Percentiles rank a stretch among this genome's conserved stretches.
phyloP scores from a whole-genome alignment of 1,140 invertebrate genomes.

The Psilanteris sp. region DNA sequence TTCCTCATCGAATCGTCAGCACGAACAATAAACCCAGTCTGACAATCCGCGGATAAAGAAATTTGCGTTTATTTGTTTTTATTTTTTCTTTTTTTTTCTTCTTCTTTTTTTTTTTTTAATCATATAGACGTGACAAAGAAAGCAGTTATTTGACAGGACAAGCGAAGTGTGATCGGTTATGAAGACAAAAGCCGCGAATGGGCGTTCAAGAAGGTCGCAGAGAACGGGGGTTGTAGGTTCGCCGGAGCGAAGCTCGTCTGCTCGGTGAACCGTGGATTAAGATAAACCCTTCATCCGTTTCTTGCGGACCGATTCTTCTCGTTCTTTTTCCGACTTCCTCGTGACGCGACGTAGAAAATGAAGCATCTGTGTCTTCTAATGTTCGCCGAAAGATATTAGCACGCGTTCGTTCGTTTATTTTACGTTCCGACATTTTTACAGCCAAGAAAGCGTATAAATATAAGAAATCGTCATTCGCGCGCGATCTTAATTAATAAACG shows the following conservation, averaged over 20 bases:
- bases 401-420: conserved; percentile 38
- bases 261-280: conserved; percentile 78
- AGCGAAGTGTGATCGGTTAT: conserved; percentile 77
- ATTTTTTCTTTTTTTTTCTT: too few species aligned
- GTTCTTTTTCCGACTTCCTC: conserved; percentile 61
- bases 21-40: neutral
- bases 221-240: conserved; percentile 63
- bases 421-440: conserved; percentile 12
- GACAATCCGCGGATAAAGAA: conserved; percentile 13
- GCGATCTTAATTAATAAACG: too few species aligned
- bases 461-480: too few species aligned
- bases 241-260: conserved; percentile 73
- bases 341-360: conserved; percentile 60
- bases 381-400: conserved; percentile 53
- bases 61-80: conserved; percentile 42
- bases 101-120: too few species aligned
- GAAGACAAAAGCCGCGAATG: conserved; percentile 58
- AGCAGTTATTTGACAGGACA: conserved; percentile 68
- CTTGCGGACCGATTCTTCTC: conserved; percentile 74
- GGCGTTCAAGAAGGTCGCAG: conserved; percentile 21
- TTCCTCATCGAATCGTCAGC: too few species aligned
- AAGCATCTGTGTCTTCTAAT: conserved; percentile 61
- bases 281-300: conserved; percentile 80
- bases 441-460: neutral
- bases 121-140: conserved; percentile 42